Base-by-base conservation (phyloP, 2,113 vertebrate species). In the Clupea harengus region DNA sequence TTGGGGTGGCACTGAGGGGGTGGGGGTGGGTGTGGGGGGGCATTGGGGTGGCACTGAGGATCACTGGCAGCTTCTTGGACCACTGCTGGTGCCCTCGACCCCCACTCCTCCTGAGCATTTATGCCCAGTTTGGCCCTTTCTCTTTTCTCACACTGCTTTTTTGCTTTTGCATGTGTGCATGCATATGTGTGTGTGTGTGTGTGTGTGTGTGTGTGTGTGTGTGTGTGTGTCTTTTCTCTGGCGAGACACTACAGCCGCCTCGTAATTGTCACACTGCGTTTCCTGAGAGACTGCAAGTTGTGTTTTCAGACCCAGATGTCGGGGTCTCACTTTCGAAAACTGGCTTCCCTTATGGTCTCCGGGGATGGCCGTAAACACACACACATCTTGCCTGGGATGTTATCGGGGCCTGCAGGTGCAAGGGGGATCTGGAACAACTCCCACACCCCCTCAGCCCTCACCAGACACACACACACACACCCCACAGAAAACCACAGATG, bases 51-150 rank as follows among this genome's bases (percentile, higher is more conserved):
- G 20, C n/a, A 67, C 60, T 67, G 60, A 67, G 92, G 92, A 93
- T 93, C 52, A 87, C 92, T 95, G 95, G 95, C 95, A 96, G 95
- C 94, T 95, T 95, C 93, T 95, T 96, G 95, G 95, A 67, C 25
- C 60, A 9, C 94, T 89, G 87, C 81, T 88, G 81, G 83, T 85
- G 82, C 45, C 89, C 90, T 93, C 92, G 25, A n/a, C 60, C 60
- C 60, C 20, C 4, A 6, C 60, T 67, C 60, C 60, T 5, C 91
- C 84, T 83, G 11, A 18, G 90, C 92, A 93, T 91, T 91, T 90
- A 92, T 88, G 86, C 87, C 90, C 89, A 92, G 90, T 89, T 92
- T 91, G 88, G 88, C 80, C 39, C 91, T 86, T 84, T 78, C 86
- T 83, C 75, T 67, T 86, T 45, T n/a, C 86, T 87, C 78, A 39